Conservation (phyloP, 2,797 vertebrate genomes). For the Poecilia velifera region DNA sequence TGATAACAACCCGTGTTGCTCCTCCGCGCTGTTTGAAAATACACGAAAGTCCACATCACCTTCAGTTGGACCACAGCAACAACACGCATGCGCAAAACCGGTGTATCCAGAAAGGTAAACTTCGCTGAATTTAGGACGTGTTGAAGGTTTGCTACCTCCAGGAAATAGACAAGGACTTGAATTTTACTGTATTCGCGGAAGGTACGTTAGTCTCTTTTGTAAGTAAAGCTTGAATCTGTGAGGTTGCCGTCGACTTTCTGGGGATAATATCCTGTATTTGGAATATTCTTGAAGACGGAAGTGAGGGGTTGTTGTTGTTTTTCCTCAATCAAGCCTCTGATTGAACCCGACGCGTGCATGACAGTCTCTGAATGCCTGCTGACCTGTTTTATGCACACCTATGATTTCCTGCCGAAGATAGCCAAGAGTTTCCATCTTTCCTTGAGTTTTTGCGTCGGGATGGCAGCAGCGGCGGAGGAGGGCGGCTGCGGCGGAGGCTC, state of each 20-base stretch:
- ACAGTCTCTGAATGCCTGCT: conserved; percentile 52
- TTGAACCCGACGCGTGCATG: conserved; percentile 57
- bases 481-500: conserved; percentile 40
- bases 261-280: not conserved
- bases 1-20: not conserved
- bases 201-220: rapidly evolving
- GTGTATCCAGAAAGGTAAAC: conserved; percentile 38
- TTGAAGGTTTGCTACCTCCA: not conserved
- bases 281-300: conserved; percentile 54
- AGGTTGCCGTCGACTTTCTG: conserved; percentile 10
- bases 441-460: conserved; percentile 52
- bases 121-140: not conserved
- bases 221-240: not conserved
- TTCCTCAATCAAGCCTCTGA: conserved; percentile 1
- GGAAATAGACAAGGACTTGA: rapidly evolving
- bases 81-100: conserved; percentile 50
- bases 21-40: not conserved
- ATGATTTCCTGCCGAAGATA: conserved; percentile 62
- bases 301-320: conserved; percentile 33
- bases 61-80: not conserved
- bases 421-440: conserved; percentile 43
- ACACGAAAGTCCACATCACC: not conserved
- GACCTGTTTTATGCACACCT: conserved; percentile 62
- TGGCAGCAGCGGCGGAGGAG: conserved; percentile 55
- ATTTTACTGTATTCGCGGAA: not conserved